Percentiles rank a stretch among this genome's conserved stretches.
Conservation (phyloP, 2,797 vertebrate genomes). For the Psittacula echo region DNA sequence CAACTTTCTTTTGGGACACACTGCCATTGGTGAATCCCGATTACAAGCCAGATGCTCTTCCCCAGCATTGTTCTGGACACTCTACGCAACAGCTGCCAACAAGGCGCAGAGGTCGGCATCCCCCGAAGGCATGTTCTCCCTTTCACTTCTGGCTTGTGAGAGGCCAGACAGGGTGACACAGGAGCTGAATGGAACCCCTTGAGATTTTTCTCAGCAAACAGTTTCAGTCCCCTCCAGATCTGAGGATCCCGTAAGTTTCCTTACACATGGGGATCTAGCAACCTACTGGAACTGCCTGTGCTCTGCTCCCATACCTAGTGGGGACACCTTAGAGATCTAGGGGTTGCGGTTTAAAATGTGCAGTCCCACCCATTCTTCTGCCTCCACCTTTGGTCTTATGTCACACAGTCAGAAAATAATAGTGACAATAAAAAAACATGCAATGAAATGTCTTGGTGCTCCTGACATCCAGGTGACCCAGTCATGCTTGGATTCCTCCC, state of each 20-base stretch:
- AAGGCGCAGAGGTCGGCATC: neutral
- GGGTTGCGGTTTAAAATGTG: neutral
- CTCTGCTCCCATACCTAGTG: neutral
- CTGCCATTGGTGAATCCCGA: neutral
- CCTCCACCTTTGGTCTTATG: neutral
- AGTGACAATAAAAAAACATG: neutral
- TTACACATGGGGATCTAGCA: neutral
- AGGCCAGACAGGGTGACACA: neutral
- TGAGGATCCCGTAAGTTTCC: neutral
- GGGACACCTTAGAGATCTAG: neutral
- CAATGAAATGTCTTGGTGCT: neutral
- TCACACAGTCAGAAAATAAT: neutral
- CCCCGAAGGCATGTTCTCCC: neutral
- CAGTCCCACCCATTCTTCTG: neutral
- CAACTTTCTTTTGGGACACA: neutral
- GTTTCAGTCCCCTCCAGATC: neutral
- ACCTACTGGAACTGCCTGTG: neutral
- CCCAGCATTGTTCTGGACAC: neutral
- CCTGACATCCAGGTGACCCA: neutral
- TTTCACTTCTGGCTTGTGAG: neutral
- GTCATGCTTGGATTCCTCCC: neutral
- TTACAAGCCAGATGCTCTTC: neutral
- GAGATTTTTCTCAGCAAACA: neutral
- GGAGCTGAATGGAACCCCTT: neutral
- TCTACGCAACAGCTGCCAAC: neutral